Percentiles rank a stretch among this genome's conserved stretches.
phyloP scores from a whole-genome alignment of 2,113 vertebrate species.

The Tupaia tana region DNA sequence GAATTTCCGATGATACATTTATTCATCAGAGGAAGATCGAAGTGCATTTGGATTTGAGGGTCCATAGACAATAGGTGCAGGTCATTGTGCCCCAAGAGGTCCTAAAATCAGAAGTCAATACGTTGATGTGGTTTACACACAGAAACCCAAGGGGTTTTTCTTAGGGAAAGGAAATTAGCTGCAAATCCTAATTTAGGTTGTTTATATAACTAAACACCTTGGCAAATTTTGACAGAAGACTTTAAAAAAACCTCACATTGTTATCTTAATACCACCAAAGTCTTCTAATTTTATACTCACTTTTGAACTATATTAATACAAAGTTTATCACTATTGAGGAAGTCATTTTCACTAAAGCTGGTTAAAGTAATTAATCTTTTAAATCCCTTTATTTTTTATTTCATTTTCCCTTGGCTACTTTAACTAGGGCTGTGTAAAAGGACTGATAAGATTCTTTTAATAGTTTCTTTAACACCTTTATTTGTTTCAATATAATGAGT shows the following conservation, averaged over 20 bases:
- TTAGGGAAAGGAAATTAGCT: background rate
- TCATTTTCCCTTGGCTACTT: background rate
- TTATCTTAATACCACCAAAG: background rate
- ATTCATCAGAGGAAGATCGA: slow-evolving; percentile 65
- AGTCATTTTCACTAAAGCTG: slow-evolving; percentile 13
- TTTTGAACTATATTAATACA: background rate
- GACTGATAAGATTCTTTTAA: background rate
- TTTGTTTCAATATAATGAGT: background rate
- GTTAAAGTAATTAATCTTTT: background rate
- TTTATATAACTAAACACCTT: background rate
- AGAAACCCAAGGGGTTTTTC: background rate
- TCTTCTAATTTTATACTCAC: background rate
- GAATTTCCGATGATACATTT: slow-evolving; percentile 82
- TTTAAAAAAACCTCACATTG: background rate
- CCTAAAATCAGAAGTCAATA: background rate
- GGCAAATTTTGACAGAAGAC: background rate
- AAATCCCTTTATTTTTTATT: background rate
- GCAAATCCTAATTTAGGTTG: background rate
- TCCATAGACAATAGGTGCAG: accelerated
- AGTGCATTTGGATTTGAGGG: accelerated
- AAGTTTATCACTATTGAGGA: background rate
- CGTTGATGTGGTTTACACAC: background rate
- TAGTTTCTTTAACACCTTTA: background rate
- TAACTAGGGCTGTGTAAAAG: background rate
- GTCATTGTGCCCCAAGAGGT: background rate